Evolutionary conservation across 2,888 invertebrate genomes (phyloP).

Genomic region (Itoplectis maculator): DNA sequence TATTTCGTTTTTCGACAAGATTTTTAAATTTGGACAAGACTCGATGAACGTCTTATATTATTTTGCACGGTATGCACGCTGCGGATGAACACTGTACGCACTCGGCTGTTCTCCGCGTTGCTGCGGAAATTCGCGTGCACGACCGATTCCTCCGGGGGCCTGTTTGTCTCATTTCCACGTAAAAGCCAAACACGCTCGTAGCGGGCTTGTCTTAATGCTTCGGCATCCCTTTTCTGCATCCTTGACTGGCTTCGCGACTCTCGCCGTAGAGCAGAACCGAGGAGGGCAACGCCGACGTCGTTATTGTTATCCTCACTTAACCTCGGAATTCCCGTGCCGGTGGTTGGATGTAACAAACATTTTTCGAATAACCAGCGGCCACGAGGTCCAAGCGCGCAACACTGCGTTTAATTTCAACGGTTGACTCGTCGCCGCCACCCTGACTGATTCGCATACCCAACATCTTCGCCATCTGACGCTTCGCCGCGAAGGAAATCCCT

Average conservation of each 20-base stretch:
- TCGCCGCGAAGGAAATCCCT: not conserved
- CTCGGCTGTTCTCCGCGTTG: not conserved
- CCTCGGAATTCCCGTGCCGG: constrained; percentile 24
- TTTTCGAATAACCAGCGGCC: constrained; percentile 24
- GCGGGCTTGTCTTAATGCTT: constrained; percentile 32
- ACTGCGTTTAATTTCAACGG: constrained; percentile 7
- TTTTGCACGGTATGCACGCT: not conserved
- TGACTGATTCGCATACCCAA: constrained; percentile 20
- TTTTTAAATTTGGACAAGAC: too few species aligned
- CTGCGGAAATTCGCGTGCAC: constrained; percentile 21
- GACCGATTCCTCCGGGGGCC: constrained; percentile 22
- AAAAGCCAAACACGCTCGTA: constrained; percentile 24
- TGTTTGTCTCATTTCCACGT: constrained; percentile 36
- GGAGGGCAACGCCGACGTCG: constrained; percentile 2
- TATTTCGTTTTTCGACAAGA: too few species aligned
- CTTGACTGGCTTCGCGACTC: constrained; percentile 27
- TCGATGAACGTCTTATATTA: not conserved
- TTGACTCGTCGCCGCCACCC: constrained; percentile 15
- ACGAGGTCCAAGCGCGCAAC: not conserved
- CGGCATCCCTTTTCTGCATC: constrained; percentile 29
- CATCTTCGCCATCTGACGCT: not conserved
- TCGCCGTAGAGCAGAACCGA: constrained; percentile 13
- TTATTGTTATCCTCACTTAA: constrained; percentile 23
- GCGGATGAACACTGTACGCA: not conserved
- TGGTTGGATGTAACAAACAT: constrained; percentile 11